Evolutionary conservation across 1,140 invertebrate genomes (phyloP).

Genomic region (Philotrypesis tridentata): DNA sequence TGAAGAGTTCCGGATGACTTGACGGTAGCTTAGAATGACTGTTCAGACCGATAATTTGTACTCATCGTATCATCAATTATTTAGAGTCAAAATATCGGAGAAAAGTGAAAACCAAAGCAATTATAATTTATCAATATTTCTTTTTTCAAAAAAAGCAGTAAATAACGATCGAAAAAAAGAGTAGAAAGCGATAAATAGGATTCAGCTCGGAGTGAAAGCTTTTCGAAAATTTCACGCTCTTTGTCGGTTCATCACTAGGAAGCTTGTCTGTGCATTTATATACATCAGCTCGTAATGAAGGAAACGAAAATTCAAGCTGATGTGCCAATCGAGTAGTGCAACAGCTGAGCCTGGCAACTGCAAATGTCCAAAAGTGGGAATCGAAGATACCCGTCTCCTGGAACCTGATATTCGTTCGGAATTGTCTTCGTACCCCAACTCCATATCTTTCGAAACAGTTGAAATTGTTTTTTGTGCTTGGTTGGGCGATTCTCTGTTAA

Average conservation of each 20-base stretch:
- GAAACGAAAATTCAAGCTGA: too few relatives aligned
- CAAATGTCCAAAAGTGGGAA: slow-evolving; percentile 1
- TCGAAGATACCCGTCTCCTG: not conserved
- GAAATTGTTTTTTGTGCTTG: too few relatives aligned
- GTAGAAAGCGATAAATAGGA: too few relatives aligned
- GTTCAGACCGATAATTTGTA: not conserved
- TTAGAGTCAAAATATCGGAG: not conserved
- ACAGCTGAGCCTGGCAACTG: not conserved
- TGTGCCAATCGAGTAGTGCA: not conserved
- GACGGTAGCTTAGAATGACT: not conserved
- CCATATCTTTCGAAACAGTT: not conserved
- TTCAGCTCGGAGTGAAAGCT: too few relatives aligned
- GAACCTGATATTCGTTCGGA: not conserved
- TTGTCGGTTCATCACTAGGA: not conserved
- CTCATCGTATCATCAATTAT: not conserved
- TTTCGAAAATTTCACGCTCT: not conserved
- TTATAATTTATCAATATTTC: not conserved
- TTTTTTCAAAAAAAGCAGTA: not conserved
- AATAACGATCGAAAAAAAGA: not conserved
- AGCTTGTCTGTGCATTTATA: not conserved
- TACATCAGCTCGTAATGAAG: not conserved
- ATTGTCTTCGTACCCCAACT: slow-evolving; percentile 14
- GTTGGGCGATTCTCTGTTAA: too few relatives aligned
- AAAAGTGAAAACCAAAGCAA: not conserved
- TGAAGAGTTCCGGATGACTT: not conserved